Conservation (phyloP, 2,113 vertebrate genomes). For the Perca fluviatilis region DNA sequence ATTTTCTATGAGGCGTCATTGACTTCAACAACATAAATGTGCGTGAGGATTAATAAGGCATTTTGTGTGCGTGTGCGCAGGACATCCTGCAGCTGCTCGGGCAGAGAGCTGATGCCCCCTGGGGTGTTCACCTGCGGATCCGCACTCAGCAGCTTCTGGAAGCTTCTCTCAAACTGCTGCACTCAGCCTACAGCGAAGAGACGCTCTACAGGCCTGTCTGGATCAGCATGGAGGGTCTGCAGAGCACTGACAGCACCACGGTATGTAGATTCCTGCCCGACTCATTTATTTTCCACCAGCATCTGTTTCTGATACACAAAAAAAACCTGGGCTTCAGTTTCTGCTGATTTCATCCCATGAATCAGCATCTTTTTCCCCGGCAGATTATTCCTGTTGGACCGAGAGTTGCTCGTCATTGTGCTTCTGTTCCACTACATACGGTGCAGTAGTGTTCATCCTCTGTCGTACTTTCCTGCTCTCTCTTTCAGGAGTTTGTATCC, state of each 20-base stretch:
- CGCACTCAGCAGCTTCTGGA: slow-evolving; percentile 73
- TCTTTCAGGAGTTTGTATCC: slow-evolving; percentile 73
- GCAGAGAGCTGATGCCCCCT: slow-evolving; percentile 41
- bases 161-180: slow-evolving; percentile 75
- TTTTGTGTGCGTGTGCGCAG: slow-evolving; percentile 36
- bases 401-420: background rate
- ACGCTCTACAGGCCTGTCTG: slow-evolving; percentile 83
- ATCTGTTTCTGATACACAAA: background rate
- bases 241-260: slow-evolving; percentile 59
- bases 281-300: too few species aligned
- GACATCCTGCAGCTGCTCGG: slow-evolving; percentile 72
- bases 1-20: too few species aligned
- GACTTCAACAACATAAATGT: too few species aligned
- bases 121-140: slow-evolving; percentile 84
- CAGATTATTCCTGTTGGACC: background rate
- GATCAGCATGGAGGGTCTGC: slow-evolving; percentile 82
- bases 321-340: background rate
- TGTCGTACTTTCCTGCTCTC: background rate
- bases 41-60: too few species aligned
- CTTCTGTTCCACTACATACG: background rate
- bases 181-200: slow-evolving; percentile 60
- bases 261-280: slow-evolving; percentile 33
- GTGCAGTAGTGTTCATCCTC: background rate
- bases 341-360: background rate
- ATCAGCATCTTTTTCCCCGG: background rate